phyloP scores from a whole-genome alignment of 2,888 invertebrate species.

The Polydrusus pterygomalis region DNA sequence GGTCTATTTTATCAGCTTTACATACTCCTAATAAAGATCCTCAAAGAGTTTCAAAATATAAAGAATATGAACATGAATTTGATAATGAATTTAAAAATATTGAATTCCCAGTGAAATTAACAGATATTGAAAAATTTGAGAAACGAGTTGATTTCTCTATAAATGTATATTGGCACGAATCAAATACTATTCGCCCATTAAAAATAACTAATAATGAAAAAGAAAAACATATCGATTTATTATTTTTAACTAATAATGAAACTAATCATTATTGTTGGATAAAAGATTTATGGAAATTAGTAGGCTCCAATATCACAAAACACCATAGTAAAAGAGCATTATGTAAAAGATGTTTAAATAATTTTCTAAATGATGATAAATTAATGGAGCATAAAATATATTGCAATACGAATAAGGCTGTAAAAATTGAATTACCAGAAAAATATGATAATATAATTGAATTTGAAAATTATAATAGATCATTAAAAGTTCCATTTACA shows the following conservation, averaged over 20 bases:
- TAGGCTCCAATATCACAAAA: neutral
- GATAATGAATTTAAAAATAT: too few species aligned
- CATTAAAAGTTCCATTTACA: neutral
- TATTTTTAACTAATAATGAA: neutral
- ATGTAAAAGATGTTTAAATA: conserved; percentile 5
- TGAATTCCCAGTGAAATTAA: too few species aligned
- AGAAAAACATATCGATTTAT: neutral
- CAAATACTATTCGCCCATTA: neutral
- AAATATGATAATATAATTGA: conserved; percentile 3
- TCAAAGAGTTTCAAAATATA: too few species aligned
- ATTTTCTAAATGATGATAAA: neutral
- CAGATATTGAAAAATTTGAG: too few species aligned
- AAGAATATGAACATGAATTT: too few species aligned
- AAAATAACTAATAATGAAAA: neutral
- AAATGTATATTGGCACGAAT: neutral
- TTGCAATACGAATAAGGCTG: neutral
- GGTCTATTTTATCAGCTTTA: conserved; percentile 4
- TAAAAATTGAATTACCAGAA: conserved; percentile 4
- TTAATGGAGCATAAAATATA: neutral
- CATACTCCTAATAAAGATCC: neutral
- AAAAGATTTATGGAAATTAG: conserved; percentile 2
- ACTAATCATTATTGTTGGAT: neutral
- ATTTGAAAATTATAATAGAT: neutral
- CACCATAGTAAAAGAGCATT: neutral
- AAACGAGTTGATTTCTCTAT: neutral